phyloP scores from a whole-genome alignment of 2,797 vertebrate species.

The Dermochelys coriacea region DNA sequence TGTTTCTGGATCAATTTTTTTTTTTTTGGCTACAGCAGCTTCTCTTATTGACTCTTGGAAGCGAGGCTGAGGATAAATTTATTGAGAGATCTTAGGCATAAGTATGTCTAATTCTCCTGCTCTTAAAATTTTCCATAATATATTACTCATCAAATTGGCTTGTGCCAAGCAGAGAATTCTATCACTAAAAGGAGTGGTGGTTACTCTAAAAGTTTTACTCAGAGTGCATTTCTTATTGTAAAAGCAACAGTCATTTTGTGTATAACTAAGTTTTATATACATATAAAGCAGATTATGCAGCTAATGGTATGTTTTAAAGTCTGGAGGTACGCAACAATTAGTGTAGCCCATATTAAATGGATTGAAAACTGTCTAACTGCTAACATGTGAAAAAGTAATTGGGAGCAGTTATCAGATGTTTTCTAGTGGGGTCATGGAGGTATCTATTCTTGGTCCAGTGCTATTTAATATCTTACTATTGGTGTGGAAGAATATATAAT shows the following conservation, averaged over 20 bases:
- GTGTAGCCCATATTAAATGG: neutral
- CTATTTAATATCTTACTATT: neutral
- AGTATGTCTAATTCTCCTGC: conserved; percentile 50
- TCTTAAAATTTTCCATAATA: neutral
- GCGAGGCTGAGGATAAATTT: conserved; percentile 58
- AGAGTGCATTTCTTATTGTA: too few species aligned
- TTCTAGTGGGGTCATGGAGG: neutral
- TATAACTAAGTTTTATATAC: neutral
- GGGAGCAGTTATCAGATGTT: neutral
- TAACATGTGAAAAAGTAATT: too few species aligned
- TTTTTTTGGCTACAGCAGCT: neutral
- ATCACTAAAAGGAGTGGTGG: fast-evolving
- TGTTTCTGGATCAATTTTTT: neutral
- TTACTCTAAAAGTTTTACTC: neutral
- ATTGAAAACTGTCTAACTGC: too few species aligned
- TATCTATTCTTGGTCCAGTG: neutral
- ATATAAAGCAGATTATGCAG: neutral
- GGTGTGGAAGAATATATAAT: neutral
- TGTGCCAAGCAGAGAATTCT: conserved; percentile 61
- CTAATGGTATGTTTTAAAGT: neutral
- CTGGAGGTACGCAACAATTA: neutral
- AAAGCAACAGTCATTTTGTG: neutral
- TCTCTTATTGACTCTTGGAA: conserved; percentile 46
- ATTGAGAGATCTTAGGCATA: conserved; percentile 56
- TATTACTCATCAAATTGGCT: neutral